A percentile compares a stretch with the other conserved stretches of the same genome.
Evolutionary conservation across 2,888 invertebrate genomes (phyloP).

Genomic region (Matsumyia berberina): DNA sequence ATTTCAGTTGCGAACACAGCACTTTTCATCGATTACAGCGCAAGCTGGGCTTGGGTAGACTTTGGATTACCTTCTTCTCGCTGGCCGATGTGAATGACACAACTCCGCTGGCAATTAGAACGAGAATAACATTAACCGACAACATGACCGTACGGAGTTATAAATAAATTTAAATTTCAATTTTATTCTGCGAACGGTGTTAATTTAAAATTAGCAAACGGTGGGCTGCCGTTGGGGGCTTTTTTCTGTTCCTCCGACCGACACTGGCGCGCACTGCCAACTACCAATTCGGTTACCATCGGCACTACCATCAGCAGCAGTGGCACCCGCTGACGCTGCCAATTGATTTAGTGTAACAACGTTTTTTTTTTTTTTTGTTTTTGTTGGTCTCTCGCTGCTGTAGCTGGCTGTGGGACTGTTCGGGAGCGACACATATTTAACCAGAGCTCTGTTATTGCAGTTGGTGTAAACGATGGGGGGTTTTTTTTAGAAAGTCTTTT

Average conservation of each 20-base stretch:
- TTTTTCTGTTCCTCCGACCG: constrained; percentile 29
- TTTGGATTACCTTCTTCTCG: constrained; percentile 32
- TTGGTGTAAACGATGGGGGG: constrained; percentile 1
- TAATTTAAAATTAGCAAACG: constrained; percentile 25
- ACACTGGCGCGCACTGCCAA: constrained; percentile 31
- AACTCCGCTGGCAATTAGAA: constrained; percentile 45
- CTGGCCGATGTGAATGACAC: constrained; percentile 15
- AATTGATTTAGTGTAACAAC: constrained; percentile 55
- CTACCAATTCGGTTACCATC: constrained; percentile 1
- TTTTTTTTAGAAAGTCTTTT: constrained; percentile 49
- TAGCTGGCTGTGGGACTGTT: not conserved
- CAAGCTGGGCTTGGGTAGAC: not conserved
- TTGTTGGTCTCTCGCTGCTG: not conserved
- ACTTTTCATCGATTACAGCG: not conserved
- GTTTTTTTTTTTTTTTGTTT: constrained; percentile 14
- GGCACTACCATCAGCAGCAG: constrained; percentile 28
- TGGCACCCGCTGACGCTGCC: constrained; percentile 13
- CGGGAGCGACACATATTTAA: constrained; percentile 50
- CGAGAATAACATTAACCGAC: constrained; percentile 40
- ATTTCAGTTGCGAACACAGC: not conserved
- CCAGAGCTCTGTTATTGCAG: constrained; percentile 6
- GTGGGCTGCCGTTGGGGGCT: constrained; percentile 1
- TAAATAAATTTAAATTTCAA: not conserved
- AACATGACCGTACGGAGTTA: constrained; percentile 24
- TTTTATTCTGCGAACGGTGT: constrained; percentile 21